A percentile compares a stretch with the other conserved stretches of the same genome.
phyloP scores from a whole-genome alignment of 2,113 vertebrate genomes.

The Tyto alba region DNA sequence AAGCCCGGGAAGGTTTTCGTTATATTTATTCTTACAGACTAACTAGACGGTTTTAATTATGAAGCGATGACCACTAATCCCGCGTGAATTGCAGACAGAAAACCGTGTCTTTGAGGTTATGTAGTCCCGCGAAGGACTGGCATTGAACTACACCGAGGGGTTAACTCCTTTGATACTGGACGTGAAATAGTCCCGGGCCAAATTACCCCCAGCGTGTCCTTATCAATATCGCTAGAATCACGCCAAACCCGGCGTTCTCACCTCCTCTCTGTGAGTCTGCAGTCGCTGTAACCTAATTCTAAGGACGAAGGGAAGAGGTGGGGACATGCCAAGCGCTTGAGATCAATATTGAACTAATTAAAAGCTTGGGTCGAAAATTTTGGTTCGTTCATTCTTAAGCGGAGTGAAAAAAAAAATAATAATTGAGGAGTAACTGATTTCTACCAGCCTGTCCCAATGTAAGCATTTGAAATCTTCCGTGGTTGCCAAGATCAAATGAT shows the following conservation, averaged over 20 bases:
- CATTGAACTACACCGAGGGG: not conserved
- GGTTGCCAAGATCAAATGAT: constrained; percentile 70
- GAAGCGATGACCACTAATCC: not conserved
- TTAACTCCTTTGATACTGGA: not conserved
- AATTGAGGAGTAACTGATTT: not conserved
- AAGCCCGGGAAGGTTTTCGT: not conserved
- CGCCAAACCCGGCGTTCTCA: not conserved
- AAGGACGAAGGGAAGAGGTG: not conserved
- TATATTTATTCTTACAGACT: not conserved
- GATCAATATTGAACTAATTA: not conserved
- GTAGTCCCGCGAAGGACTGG: not conserved
- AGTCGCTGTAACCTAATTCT: not conserved
- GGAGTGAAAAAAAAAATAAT: not conserved
- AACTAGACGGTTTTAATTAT: not conserved
- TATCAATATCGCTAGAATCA: not conserved
- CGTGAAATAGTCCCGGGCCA: not conserved
- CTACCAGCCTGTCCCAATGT: constrained; percentile 60
- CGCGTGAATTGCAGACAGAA: not conserved
- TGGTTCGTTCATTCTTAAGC: not conserved
- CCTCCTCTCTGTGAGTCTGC: not conserved
- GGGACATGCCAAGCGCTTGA: not conserved
- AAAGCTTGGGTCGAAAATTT: not conserved
- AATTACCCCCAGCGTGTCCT: not conserved
- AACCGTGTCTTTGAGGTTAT: not conserved
- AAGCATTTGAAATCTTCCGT: constrained; percentile 62